These are phyloP conservation scores for Semotilus atromaculatus DNA, from an alignment of 2,797 vertebrate genomes.

Conservation along the genomic window DNA sequence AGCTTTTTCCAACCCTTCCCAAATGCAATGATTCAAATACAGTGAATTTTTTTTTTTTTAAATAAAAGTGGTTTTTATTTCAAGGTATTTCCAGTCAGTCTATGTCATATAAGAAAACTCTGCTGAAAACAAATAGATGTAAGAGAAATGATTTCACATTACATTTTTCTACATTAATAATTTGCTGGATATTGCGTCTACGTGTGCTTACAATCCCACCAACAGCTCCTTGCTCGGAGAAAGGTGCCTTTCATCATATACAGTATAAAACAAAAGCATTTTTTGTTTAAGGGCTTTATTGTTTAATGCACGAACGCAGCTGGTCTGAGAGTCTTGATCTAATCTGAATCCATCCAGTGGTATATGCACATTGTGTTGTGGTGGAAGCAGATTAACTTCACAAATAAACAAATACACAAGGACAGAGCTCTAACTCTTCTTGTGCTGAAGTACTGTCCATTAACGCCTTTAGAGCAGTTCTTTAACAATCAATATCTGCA, in stretches of 20 bases:
- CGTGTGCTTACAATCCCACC: slow-evolving; percentile 3
- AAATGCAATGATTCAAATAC: slow-evolving; percentile 15
- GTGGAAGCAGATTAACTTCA: slow-evolving; percentile 39
- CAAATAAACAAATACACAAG: slow-evolving; percentile 40
- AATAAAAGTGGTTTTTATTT: slow-evolving; percentile 47
- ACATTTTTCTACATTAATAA: slow-evolving; percentile 25
- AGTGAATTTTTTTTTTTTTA: background rate
- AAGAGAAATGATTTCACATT: slow-evolving; percentile 25
- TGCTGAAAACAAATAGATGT: slow-evolving; percentile 10
- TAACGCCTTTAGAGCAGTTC: slow-evolving; percentile 11
- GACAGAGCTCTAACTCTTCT: slow-evolving; percentile 38
- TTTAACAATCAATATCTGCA: slow-evolving; percentile 42
- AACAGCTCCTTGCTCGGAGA: background rate
- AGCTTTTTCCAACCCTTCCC: background rate
- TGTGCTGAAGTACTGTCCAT: slow-evolving; percentile 26
- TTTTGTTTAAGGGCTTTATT: slow-evolving; percentile 21
- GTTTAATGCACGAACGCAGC: slow-evolving; percentile 32
- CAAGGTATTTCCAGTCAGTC: slow-evolving; percentile 3
- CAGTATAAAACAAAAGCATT: background rate
- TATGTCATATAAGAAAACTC: slow-evolving; percentile 31
- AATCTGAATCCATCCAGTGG: slow-evolving; percentile 24
- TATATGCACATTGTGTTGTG: slow-evolving; percentile 25
- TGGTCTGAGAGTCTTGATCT: slow-evolving; percentile 33
- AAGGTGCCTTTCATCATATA: slow-evolving; percentile 15
- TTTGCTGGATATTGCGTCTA: background rate